Percentiles rank a stretch among this genome's conserved stretches.
Conservation (phyloP, 35 echinoderm and acorn worm genomes). For the Heliocidaris tuberculata region DNA sequence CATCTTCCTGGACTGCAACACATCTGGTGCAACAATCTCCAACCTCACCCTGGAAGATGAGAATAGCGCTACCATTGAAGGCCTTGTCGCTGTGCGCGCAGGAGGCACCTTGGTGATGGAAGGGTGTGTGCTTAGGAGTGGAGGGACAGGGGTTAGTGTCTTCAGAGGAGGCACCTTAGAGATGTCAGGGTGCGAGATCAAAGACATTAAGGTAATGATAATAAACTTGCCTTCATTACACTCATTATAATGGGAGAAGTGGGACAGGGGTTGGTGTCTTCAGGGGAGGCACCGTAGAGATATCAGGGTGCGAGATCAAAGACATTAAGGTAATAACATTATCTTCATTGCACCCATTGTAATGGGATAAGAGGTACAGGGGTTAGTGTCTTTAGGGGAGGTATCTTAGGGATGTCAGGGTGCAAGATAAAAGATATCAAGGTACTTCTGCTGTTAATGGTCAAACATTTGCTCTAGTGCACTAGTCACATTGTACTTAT, state of each 20-base stretch:
- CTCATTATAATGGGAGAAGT: neutral
- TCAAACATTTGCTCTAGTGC: too few species aligned
- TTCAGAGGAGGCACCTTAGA: slow-evolving; percentile 27
- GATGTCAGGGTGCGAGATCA: slow-evolving; percentile 34
- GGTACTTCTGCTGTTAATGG: too few species aligned
- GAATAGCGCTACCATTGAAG: slow-evolving; percentile 7
- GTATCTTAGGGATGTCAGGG: neutral
- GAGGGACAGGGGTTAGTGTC: slow-evolving; percentile 17
- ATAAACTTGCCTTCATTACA: neutral
- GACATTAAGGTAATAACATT: too few species aligned
- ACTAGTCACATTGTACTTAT: too few species aligned
- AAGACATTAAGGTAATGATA: neutral
- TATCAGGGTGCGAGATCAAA: too few species aligned
- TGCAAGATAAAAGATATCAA: slow-evolving; percentile 31
- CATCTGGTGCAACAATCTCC: neutral
- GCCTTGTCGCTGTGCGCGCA: slow-evolving; percentile 21
- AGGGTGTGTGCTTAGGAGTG: neutral
- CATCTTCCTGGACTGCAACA: slow-evolving; percentile 33
- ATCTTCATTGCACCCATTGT: neutral
- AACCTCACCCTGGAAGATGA: slow-evolving; percentile 31
- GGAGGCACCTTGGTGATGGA: neutral
- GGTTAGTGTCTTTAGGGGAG: slow-evolving; percentile 11
- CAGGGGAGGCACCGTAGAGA: neutral
- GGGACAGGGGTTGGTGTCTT: neutral
- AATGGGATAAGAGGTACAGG: neutral